phyloP scores from a whole-genome alignment of 2,113 vertebrate species.

The Leucopsar rothschildi region DNA sequence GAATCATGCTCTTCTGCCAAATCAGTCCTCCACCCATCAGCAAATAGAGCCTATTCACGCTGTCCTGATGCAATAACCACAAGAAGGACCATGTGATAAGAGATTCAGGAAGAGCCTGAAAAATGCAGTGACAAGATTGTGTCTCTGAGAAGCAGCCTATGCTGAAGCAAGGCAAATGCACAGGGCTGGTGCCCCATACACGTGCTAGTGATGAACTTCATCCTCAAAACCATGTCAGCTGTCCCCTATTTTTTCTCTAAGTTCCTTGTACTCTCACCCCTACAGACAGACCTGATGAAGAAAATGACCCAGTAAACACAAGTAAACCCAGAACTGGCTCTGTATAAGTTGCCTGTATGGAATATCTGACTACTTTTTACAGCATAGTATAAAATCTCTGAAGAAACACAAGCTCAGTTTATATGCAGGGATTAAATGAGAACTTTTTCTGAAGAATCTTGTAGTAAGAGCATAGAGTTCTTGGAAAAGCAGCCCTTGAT shows the following conservation, averaged over 20 bases:
- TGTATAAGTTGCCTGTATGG: background rate
- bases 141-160: background rate
- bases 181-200: background rate
- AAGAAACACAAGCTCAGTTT: background rate
- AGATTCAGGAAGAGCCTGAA: background rate
- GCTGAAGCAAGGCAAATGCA: background rate
- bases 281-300: background rate
- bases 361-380: background rate
- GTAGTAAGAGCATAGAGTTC: background rate
- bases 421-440: background rate
- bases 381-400: background rate
- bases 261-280: background rate
- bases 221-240: background rate
- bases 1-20: background rate
- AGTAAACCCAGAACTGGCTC: background rate
- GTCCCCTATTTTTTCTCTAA: background rate
- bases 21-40: background rate
- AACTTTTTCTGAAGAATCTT: background rate
- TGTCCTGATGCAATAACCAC: background rate
- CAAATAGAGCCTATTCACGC: background rate
- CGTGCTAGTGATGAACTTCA: background rate
- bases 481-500: background rate
- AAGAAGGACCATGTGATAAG: background rate
- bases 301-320: background rate
- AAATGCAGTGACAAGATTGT: background rate